A percentile compares a stretch with the other conserved stretches of the same genome.
phyloP scores from a whole-genome alignment of 2,888 invertebrate genomes.

The Acholoe squamosa region DNA sequence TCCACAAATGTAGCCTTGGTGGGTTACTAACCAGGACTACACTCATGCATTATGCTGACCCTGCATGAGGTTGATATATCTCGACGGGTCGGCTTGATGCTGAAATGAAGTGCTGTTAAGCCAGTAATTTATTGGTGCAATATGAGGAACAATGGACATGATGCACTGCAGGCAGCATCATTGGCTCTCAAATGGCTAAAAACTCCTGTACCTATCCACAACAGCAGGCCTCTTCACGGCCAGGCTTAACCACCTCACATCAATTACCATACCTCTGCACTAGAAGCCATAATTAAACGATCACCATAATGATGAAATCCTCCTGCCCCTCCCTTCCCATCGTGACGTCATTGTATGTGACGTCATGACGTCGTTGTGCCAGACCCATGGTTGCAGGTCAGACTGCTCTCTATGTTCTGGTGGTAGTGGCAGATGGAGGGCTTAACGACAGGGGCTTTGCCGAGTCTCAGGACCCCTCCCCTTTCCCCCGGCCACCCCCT shows the following conservation, averaged over 20 bases:
- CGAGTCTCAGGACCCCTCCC: conserved; percentile 37
- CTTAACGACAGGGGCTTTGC: conserved; percentile 57
- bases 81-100: too few species aligned
- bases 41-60: too few species aligned
- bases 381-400: not conserved
- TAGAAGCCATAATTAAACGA: conserved; percentile 56
- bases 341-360: conserved; percentile 55
- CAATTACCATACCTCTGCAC: conserved; percentile 37
- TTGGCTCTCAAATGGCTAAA: too few species aligned
- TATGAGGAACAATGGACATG: too few species aligned
- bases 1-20: too few species aligned
- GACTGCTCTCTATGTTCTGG: not conserved
- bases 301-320: conserved; percentile 41
- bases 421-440: conserved; percentile 49
- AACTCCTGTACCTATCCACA: not conserved
- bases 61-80: too few species aligned
- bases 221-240: not conserved
- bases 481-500: not conserved
- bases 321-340: not conserved
- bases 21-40: too few species aligned
- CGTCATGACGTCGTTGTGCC: conserved; percentile 41
- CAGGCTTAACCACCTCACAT: conserved; percentile 38
- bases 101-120: too few species aligned
- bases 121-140: too few species aligned
- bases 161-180: too few species aligned